Percentiles rank a stretch among this genome's conserved stretches.
Evolutionary conservation across 1,140 invertebrate species (phyloP).

Genomic region (Meloidogyne floridensis): DNA sequence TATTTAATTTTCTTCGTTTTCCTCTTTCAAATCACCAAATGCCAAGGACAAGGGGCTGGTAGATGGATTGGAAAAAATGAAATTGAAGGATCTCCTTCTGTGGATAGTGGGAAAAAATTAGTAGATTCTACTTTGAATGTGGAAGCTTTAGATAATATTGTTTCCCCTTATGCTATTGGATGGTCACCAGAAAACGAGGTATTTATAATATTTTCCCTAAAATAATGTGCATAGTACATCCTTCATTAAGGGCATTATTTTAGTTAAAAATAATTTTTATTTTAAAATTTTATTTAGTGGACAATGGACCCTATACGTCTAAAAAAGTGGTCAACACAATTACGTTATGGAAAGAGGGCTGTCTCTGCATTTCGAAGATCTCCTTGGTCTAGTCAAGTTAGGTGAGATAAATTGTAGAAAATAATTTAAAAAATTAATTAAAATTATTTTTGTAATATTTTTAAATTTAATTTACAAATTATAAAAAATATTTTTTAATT

Average conservation of each 20-base stretch:
- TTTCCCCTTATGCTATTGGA: conserved; percentile 13
- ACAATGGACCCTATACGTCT: conserved; percentile 19
- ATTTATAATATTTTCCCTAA: no score
- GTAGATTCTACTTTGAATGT: neutral
- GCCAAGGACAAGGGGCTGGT: neutral
- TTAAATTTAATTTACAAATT: neutral
- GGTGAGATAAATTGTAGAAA: conserved; percentile 13
- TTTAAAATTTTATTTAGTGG: neutral
- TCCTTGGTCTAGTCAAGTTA: conserved; percentile 30
- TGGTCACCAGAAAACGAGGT: conserved; percentile 11
- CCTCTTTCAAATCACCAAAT: neutral
- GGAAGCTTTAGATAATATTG: conserved; percentile 5
- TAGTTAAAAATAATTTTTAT: neutral
- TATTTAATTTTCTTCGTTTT: neutral
- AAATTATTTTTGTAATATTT: neutral
- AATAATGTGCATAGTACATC: no score
- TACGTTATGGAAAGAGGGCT: conserved; percentile 25
- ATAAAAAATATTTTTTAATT: no score
- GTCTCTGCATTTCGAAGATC: neutral
- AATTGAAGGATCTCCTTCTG: neutral
- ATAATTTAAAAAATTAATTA: neutral
- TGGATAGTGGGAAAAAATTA: neutral
- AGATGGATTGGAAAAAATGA: neutral
- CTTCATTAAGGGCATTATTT: no score
- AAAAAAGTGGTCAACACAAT: conserved; percentile 27